A percentile compares a stretch with the other conserved stretches of the same genome.
phyloP scores from a whole-genome alignment of 2,888 invertebrate species.

The Apoda limacodes region DNA sequence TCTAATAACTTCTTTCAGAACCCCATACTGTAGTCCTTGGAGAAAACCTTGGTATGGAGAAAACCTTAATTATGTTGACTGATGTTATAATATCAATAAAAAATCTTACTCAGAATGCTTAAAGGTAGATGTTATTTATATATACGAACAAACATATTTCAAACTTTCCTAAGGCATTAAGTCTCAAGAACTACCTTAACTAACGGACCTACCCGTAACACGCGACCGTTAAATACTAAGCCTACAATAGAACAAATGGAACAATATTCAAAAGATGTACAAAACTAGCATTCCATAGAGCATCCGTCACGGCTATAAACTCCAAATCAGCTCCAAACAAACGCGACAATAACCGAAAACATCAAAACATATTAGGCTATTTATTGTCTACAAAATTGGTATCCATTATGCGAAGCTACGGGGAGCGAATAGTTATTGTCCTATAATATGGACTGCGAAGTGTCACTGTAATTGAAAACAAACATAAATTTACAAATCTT shows the following conservation, averaged over 20 bases:
- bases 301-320: slow-evolving; percentile 49
- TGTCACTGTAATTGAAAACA: slow-evolving; percentile 25
- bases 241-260: slow-evolving; percentile 31
- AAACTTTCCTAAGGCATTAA: slow-evolving; percentile 3
- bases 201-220: slow-evolving; percentile 40
- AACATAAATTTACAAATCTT: too few species aligned
- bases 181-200: slow-evolving; percentile 22
- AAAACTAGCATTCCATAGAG: slow-evolving; percentile 26
- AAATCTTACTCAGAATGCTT: too few species aligned
- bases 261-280: slow-evolving; percentile 25
- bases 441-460: slow-evolving; percentile 32
- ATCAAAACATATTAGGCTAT: slow-evolving; percentile 65
- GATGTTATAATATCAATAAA: too few species aligned
- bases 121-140: too few species aligned
- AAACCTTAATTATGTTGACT: too few species aligned
- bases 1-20: too few species aligned
- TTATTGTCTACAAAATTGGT: slow-evolving; percentile 58
- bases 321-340: slow-evolving; percentile 39
- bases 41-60: too few species aligned
- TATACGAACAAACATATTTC: slow-evolving; percentile 4
- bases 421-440: slow-evolving; percentile 44
- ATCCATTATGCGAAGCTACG: slow-evolving; percentile 45
- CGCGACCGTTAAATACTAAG: slow-evolving; percentile 34
- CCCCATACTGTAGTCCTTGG: too few species aligned
- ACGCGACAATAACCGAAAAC: slow-evolving; percentile 42